Evolutionary conservation across 37 sponge, comb jelly and placozoan genomes (phyloP).

Genomic region (Chondrosia reniformis): DNA sequence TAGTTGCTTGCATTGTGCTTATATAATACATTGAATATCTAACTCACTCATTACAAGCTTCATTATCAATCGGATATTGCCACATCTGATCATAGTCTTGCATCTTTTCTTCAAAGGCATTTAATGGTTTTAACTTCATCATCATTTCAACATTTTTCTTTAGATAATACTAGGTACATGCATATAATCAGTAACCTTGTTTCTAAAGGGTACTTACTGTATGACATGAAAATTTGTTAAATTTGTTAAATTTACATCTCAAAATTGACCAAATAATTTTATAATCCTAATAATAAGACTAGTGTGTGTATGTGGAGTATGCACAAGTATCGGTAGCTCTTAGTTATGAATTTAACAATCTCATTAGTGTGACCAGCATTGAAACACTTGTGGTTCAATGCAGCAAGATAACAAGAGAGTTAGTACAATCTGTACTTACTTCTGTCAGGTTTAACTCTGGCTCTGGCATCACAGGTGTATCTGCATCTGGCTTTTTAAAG

Average conservation of each 20-base stretch:
- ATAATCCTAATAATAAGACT: too few species aligned
- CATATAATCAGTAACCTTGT: neutral
- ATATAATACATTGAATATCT: neutral
- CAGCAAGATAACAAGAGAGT: too few species aligned
- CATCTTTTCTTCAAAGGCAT: constrained; percentile 56
- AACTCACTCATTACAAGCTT: constrained; percentile 18
- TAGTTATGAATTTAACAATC: too few species aligned
- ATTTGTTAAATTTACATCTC: too few species aligned
- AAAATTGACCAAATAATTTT: too few species aligned
- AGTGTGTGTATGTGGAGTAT: constrained; percentile 8
- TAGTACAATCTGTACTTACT: too few species aligned
- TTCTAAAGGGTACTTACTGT: too few species aligned
- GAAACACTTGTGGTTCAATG: too few species aligned
- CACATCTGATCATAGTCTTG: constrained; percentile 27
- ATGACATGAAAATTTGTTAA: too few species aligned
- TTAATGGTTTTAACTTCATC: constrained; percentile 29
- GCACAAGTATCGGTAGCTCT: too few species aligned
- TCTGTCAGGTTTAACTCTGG: neutral
- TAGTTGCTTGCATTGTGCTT: neutral
- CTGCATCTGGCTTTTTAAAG: neutral
- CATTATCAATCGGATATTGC: constrained; percentile 80
- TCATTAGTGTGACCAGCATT: too few species aligned
- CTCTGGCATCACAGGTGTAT: neutral
- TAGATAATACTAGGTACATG: neutral
- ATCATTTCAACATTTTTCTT: constrained; percentile 11